A percentile compares a stretch with the other conserved stretches of the same genome.
Evolutionary conservation across 1,140 invertebrate species (phyloP).

Genomic region (Helicoverpa armigera): DNA sequence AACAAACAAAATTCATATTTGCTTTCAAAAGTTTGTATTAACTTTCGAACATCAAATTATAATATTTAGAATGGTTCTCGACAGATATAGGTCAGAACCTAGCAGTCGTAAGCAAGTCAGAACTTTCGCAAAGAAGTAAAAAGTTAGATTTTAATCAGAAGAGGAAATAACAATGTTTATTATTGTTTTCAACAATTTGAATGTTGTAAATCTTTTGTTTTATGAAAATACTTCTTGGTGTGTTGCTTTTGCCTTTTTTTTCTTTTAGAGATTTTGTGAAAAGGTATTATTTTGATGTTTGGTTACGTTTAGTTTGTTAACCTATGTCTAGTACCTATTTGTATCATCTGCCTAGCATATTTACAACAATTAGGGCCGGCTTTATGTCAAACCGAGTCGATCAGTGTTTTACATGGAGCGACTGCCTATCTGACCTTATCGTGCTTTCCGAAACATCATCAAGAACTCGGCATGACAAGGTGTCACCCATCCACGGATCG

Average conservation of each 20-base stretch:
- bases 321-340: too few relatives aligned
- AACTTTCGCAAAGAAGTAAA: background rate
- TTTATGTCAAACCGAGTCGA: too few relatives aligned
- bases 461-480: too few relatives aligned
- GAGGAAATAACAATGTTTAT: conserved; percentile 17
- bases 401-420: too few relatives aligned
- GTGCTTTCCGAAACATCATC: too few relatives aligned
- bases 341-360: too few relatives aligned
- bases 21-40: background rate
- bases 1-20: background rate
- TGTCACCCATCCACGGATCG: too few relatives aligned
- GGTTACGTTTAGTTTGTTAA: too few relatives aligned
- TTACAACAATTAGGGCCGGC: too few relatives aligned
- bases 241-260: background rate
- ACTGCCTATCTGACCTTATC: too few relatives aligned
- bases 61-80: conserved; percentile 30
- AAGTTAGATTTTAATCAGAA: conserved; percentile 2
- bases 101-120: background rate
- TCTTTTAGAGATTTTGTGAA: background rate
- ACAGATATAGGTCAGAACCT: conserved; percentile 14
- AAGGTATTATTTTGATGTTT: too few relatives aligned
- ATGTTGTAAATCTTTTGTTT: conserved; percentile 3
- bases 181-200: conserved; percentile 18
- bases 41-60: conserved; percentile 35
- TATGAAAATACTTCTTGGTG: conserved; percentile 9